Evolutionary conservation across 2,888 invertebrate genomes (phyloP).

Genomic region (Pandemis heparana): DNA sequence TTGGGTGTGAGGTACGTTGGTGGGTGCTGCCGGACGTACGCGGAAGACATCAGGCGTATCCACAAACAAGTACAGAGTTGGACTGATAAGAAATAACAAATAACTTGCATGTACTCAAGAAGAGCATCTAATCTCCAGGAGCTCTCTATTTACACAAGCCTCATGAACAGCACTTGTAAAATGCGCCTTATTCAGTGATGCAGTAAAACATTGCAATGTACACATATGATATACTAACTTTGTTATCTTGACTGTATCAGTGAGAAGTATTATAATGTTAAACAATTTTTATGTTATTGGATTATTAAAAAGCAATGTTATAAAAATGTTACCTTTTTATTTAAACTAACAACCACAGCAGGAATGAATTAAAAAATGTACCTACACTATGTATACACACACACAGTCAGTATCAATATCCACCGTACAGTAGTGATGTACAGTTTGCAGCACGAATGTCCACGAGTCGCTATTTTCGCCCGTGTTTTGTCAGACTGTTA

Average conservation of each 20-base stretch:
- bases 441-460: no score
- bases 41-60: slow-evolving; percentile 90
- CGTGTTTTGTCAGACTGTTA: no score
- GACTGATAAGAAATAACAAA: slow-evolving; percentile 49
- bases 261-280: slow-evolving; percentile 18
- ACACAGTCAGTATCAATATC: no score
- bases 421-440: no score
- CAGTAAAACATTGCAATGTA: slow-evolving; percentile 14
- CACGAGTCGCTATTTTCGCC: no score
- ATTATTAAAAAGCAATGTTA: slow-evolving; percentile 33
- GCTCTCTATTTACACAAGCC: slow-evolving; percentile 30
- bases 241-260: slow-evolving; percentile 16
- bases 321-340: slow-evolving; percentile 25
- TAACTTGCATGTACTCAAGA: background rate
- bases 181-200: slow-evolving; percentile 16
- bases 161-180: slow-evolving; percentile 8
- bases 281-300: slow-evolving; percentile 18
- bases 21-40: slow-evolving; percentile 95
- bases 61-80: slow-evolving; percentile 58
- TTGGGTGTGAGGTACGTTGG: slow-evolving; percentile 93
- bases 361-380: no score
- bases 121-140: slow-evolving; percentile 8
- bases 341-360: background rate
- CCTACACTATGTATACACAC: no score
- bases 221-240: slow-evolving; percentile 3